Evolutionary conservation across 2,797 vertebrate genomes (phyloP).

Genomic region (Morus bassanus): DNA sequence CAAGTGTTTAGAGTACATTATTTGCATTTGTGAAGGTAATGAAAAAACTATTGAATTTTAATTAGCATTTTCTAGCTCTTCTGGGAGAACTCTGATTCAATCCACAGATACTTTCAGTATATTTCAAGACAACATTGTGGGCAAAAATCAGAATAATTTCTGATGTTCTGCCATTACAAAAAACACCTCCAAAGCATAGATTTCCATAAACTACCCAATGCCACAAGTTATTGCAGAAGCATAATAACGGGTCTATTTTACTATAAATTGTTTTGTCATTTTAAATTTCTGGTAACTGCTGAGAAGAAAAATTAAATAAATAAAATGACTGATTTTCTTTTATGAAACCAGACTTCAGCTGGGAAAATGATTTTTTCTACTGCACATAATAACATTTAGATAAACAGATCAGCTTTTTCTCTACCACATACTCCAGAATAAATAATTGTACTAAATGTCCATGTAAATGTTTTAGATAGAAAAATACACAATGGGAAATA

Average conservation of each 20-base stretch:
- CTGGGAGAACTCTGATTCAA: background rate
- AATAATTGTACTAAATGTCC: background rate
- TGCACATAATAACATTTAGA: background rate
- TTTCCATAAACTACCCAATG: background rate
- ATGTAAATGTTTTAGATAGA: background rate
- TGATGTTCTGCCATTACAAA: background rate
- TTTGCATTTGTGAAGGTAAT: background rate
- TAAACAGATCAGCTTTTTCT: background rate
- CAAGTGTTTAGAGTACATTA: background rate
- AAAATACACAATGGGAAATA: background rate
- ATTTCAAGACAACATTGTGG: background rate
- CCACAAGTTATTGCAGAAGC: background rate
- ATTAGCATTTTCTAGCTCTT: background rate
- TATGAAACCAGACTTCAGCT: background rate
- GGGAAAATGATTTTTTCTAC: background rate
- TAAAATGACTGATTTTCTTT: background rate
- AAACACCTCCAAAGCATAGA: background rate
- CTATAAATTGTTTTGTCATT: background rate
- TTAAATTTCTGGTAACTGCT: background rate
- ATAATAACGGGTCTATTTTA: background rate
- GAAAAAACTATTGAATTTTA: conserved; percentile 19
- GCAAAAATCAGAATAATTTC: background rate
- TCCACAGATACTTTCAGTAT: background rate
- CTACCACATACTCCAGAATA: background rate
- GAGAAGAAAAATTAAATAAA: conserved; percentile 19